These are phyloP conservation scores for Pangasius larnaudii DNA, from an alignment of 2,797 vertebrate genomes.

Conservation along the genomic window DNA sequence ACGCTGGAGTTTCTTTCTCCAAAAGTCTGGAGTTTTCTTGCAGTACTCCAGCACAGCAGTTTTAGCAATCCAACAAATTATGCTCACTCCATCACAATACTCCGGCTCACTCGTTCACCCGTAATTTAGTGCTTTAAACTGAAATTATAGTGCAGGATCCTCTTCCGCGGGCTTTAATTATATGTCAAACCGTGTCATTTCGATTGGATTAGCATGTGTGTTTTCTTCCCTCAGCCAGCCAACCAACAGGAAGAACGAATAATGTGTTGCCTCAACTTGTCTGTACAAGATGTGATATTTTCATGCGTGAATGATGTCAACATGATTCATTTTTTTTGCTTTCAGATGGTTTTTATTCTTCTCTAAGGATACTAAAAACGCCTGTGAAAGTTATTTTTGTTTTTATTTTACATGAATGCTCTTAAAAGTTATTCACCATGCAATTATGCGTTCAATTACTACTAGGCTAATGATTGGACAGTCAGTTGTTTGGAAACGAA, in stretches of 20 bases:
- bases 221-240: background rate
- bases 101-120: background rate
- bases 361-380: background rate
- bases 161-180: background rate
- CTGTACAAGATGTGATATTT: background rate
- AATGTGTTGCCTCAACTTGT: background rate
- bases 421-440: no score
- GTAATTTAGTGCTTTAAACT: constrained; percentile 5
- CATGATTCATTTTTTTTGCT: background rate
- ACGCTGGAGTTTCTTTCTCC: background rate
- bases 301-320: background rate
- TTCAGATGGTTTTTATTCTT: background rate
- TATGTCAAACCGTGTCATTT: background rate
- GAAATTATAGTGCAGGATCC: constrained; percentile 1
- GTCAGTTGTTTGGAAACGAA: no score
- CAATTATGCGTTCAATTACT: no score
- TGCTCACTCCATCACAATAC: background rate
- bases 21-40: background rate
- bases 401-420: no score
- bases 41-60: background rate
- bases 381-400: no score
- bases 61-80: background rate
- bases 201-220: background rate
- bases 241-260: background rate
- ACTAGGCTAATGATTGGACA: no score